A percentile compares a stretch with the other conserved stretches of the same genome.
phyloP scores from a whole-genome alignment of 2,888 invertebrate genomes.

The Smittia aterrima region DNA sequence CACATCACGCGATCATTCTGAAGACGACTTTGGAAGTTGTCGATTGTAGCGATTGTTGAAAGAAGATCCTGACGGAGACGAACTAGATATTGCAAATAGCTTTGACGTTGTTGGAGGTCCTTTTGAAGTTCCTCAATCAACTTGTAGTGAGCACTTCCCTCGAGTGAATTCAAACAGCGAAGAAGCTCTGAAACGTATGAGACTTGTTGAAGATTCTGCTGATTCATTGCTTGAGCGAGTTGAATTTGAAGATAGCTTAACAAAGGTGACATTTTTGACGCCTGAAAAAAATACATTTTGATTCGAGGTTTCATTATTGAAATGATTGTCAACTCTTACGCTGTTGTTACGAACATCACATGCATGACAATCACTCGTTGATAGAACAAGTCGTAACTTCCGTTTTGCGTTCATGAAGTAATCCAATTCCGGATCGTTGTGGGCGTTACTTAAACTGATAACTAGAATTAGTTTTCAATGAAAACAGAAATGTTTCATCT shows the following conservation, averaged over 20 bases:
- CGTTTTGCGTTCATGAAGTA: constrained; percentile 61
- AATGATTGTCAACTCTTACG: constrained; percentile 48
- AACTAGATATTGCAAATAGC: constrained; percentile 79
- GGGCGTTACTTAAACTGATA: constrained; percentile 17
- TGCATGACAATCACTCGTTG: constrained; percentile 79
- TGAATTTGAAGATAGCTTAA: constrained; percentile 71
- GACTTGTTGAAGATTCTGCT: constrained; percentile 72
- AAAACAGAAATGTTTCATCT: neutral
- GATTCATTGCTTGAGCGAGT: constrained; percentile 77
- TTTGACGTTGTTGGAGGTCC: constrained; percentile 73
- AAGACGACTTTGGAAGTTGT: constrained; percentile 61
- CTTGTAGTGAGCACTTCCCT: constrained; percentile 68
- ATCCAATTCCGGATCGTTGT: constrained; percentile 4
- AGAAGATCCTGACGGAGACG: constrained; percentile 76
- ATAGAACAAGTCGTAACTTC: constrained; percentile 85
- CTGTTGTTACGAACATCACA: constrained; percentile 61
- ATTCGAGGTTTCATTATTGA: neutral
- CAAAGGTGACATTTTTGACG: constrained; percentile 54
- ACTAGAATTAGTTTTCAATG: too few species aligned
- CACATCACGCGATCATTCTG: constrained; percentile 70
- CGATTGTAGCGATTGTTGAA: constrained; percentile 69
- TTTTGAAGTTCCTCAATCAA: constrained; percentile 70
- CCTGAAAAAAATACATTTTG: constrained; percentile 44
- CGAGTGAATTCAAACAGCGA: constrained; percentile 72
- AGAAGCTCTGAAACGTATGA: constrained; percentile 82